phyloP scores from a whole-genome alignment of 2,797 vertebrate species.

The Sebastes iracundus region DNA sequence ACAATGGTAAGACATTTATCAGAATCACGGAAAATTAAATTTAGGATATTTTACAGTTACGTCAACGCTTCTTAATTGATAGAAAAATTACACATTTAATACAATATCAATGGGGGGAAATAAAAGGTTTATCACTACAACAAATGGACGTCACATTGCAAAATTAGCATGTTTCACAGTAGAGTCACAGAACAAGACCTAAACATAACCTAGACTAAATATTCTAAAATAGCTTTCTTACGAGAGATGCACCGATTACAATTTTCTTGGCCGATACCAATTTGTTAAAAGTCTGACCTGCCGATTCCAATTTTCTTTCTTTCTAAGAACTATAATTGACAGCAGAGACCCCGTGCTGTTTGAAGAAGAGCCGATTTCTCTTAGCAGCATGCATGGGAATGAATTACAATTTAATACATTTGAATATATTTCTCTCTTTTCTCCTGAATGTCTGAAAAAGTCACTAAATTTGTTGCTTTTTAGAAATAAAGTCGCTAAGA shows the following conservation, averaged over 20 bases:
- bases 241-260: not conserved
- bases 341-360: no score
- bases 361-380: no score
- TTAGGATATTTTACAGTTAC: conserved; percentile 20
- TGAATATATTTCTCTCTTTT: not conserved
- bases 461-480: not conserved
- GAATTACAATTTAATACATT: not conserved
- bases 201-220: not conserved
- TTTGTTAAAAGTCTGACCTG: not conserved
- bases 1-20: not conserved
- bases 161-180: conserved; percentile 2
- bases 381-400: no score
- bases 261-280: not conserved
- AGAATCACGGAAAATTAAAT: conserved; percentile 24
- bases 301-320: no score
- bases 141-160: conserved; percentile 42
- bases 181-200: not conserved
- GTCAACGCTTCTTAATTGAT: conserved; percentile 13
- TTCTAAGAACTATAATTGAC: no score
- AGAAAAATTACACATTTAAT: conserved; percentile 2
- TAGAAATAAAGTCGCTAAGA: not conserved
- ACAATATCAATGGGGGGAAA: not conserved
- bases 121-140: conserved; percentile 36
- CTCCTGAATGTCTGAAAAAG: not conserved
- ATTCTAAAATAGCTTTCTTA: not conserved